Percentiles rank a stretch among this genome's conserved stretches.
Evolutionary conservation across 2,797 vertebrate genomes (phyloP).

Genomic region (Bucorvus abyssinicus): DNA sequence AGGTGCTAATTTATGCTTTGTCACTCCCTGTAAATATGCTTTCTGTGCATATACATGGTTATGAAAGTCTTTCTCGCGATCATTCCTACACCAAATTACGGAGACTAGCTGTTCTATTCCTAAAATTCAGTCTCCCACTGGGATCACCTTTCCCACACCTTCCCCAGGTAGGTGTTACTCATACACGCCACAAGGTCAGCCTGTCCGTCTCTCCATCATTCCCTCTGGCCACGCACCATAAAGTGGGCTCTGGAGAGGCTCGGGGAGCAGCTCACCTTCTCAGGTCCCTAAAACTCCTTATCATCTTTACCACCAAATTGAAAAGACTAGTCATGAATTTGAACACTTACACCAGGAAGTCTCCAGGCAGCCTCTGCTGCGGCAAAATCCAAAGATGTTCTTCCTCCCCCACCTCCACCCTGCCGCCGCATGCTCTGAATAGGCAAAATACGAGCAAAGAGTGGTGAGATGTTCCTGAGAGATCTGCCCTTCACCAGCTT

Average conservation of each 20-base stretch:
- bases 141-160: too few relatives aligned
- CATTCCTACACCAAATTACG: background rate
- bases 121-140: background rate
- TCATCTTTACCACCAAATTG: background rate
- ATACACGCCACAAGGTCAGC: too few relatives aligned
- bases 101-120: background rate
- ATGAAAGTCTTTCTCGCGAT: background rate
- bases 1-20: background rate
- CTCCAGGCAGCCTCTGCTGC: background rate
- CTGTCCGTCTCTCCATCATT: background rate
- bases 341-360: background rate
- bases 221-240: background rate
- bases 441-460: background rate
- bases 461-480: background rate
- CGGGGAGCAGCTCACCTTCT: background rate
- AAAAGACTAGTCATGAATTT: background rate
- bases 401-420: too few relatives aligned
- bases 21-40: background rate
- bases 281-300: background rate
- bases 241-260: background rate
- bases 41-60: background rate
- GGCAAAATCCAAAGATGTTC: background rate
- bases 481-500: background rate
- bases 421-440: background rate
- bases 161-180: background rate